Evolutionary conservation across 2,113 vertebrate species (phyloP), one percentile per base, ranked within the genome.

Genomic region (Lophochroa leadbeateri): DNA sequence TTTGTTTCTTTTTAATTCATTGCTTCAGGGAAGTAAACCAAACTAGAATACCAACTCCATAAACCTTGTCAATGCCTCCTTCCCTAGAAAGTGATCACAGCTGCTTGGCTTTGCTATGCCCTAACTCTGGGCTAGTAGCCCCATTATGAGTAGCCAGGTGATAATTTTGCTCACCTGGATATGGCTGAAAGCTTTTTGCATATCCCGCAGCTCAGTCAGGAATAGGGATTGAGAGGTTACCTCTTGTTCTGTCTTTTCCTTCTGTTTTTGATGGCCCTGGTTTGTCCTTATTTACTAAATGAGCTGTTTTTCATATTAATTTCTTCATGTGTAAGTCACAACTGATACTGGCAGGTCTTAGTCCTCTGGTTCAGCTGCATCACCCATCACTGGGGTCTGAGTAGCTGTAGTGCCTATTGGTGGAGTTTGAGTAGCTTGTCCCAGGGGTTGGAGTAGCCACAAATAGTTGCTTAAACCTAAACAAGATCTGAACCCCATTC

Each of bases 211-310:
- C 29, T 63, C 35, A 16, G 11, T 3, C n/a, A 15, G 1, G 11
- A 25, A 21, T 31, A 6, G 1, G 3, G 5, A 55, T 83, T 2
- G 1, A 53, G 39, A 2, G 3, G 11, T 41, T 35, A 31, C 17
- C 4, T 83, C 47, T 55, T 90, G 13, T 10, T 83, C n/a, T 47
- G 7, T 35, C 13, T 35, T 21, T 63, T 77, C 8, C 49, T 69
- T 76, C 25, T 70, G 41, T 31, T 64, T 5, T 1, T 55, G 41
- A 11, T 17, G 13, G n/a, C 21, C 15, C 35, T 70, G n/a, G 11
- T 77, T 83, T 55, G 29, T 43, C 3, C 6, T 77, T 3, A 41
- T 47, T 5, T 7, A 63, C 11, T 18, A 53, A 70, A 27, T 17
- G 47, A 31, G 7, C 14, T 55, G 11, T 6, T 13, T 70, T 63